phyloP scores from a whole-genome alignment of 2,888 invertebrate genomes.

The Lasioglossum calceatum region DNA sequence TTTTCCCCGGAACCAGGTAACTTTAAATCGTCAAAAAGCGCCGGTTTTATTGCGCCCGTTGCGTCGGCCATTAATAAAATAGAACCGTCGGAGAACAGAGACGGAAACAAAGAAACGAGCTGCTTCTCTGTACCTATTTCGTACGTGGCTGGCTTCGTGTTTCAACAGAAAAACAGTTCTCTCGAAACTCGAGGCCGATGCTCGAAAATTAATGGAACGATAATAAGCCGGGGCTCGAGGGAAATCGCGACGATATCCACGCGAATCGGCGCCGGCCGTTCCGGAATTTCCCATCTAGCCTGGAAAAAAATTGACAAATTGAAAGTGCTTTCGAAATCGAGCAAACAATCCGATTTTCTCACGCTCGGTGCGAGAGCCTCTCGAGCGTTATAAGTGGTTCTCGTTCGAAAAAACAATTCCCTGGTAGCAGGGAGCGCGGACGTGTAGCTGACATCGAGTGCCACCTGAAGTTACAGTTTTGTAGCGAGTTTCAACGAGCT shows the following conservation, averaged over 20 bases:
- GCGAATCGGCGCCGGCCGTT: not conserved
- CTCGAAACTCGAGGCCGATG: not conserved
- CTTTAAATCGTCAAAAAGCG: constrained; percentile 50
- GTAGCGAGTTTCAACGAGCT: not conserved
- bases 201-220: not conserved
- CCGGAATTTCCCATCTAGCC: not conserved
- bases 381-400: not conserved
- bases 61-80: constrained; percentile 21
- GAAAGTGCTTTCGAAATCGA: not conserved
- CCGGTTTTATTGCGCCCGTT: constrained; percentile 34
- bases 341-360: not conserved
- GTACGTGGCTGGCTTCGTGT: constrained; percentile 6
- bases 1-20: constrained; percentile 32
- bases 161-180: not conserved
- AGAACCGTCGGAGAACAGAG: not conserved
- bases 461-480: not conserved
- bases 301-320: not conserved
- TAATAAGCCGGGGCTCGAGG: not conserved
- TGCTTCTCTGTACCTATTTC: not conserved
- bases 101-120: not conserved
- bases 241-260: not conserved
- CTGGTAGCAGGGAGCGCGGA: not conserved
- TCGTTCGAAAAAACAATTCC: constrained; percentile 3
- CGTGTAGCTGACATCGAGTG: not conserved
- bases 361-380: not conserved